These are phyloP conservation scores for Drosophila tsacasi DNA, from an alignment of 1,140 invertebrate species.

Conservation along the genomic window DNA sequence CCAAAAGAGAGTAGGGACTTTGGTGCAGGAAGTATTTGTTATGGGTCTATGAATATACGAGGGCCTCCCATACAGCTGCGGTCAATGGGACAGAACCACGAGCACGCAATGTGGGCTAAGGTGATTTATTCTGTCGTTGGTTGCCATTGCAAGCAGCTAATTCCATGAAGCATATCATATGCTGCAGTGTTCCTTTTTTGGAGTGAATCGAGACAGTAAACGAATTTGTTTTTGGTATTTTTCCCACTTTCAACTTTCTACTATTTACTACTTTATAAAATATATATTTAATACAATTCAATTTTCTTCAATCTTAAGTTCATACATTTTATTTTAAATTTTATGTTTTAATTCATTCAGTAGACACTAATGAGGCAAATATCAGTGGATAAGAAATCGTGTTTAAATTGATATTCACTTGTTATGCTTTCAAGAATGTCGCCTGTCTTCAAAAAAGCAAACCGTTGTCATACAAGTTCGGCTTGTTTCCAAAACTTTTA, in stretches of 20 bases:
- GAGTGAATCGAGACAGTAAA: background rate
- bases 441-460: background rate
- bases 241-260: background rate
- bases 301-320: background rate
- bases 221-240: background rate
- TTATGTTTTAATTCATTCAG: background rate
- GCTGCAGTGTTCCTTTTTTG: background rate
- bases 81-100: constrained; percentile 23
- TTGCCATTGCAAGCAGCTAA: background rate
- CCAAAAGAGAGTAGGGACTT: constrained; percentile 28
- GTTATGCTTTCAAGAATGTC: background rate
- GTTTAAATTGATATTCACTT: background rate
- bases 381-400: background rate
- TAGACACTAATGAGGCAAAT: background rate
- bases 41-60: constrained; percentile 22
- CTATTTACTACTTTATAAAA: background rate
- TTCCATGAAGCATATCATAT: background rate
- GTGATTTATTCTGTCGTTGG: constrained; percentile 12
- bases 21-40: constrained; percentile 45
- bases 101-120: constrained; percentile 16
- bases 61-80: constrained; percentile 18
- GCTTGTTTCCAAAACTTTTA: constrained; percentile 1
- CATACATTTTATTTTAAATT: background rate
- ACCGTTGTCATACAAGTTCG: too few species aligned
- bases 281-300: background rate